Base-by-base conservation (phyloP, 1,140 invertebrate genomes). In the Magallana angulata region DNA sequence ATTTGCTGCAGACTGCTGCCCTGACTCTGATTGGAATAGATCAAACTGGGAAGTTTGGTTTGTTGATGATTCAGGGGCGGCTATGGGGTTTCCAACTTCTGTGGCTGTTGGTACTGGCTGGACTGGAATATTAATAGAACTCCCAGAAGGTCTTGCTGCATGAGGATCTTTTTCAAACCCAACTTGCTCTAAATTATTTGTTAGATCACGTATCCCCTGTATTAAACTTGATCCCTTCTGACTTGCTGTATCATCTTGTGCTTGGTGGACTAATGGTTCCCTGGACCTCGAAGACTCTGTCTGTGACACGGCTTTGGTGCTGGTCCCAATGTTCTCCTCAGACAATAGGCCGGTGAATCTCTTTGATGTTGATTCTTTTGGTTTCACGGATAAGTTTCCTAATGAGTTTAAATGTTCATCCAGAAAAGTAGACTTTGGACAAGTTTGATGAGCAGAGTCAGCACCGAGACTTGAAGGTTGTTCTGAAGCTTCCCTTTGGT, bases 81-180 rank as follows among this genome's bases (percentile, higher is more conserved):
- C 68, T 30, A 76, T 76, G 18, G 30, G 68, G 12, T 30, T 76
- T 12, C 68, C 68, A 3, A 30, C 68, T 30, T 76, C 68, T 48
- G 68, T 76, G 12, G 18, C 9, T 2, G 24, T 24, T 30, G 24
- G 5, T 48, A 1, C 11, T 4, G 12, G 24, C 24, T 36, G 68
- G 7, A 76, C 68, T 5, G 68, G 68, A 9, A 76, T 76, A 76
- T 76, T 76, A 5, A 76, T 36, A 76, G 68, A 76, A 76, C 36
- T 76, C 24, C 68, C 30, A 30, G 30, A 30, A 30, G 68, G 68
- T 9, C 68, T 76, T 24, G n/a, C 7, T 9, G 36, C 12, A 76
- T 76, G 0, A 12, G 68, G 30, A 9, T 3, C 6, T 4, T 30
- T 12, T 76, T 12, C 24, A 1, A 9, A 30, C 24, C 24, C 14